A percentile compares a stretch with the other conserved stretches of the same genome.
Evolutionary conservation across 2,113 vertebrate species (phyloP).

Genomic region (Xenopus borealis): DNA sequence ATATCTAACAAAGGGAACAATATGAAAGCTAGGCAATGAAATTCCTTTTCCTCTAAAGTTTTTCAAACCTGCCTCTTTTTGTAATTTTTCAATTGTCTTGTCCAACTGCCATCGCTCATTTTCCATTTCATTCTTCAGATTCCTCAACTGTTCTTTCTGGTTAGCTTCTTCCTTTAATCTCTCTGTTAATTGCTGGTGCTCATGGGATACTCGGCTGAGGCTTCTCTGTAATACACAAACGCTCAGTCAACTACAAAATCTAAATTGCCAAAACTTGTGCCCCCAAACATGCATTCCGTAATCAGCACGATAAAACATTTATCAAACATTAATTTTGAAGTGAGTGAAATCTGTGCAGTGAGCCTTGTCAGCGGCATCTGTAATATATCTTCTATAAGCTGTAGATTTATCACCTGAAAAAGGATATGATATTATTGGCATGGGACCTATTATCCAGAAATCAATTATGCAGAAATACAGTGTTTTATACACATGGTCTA

Average conservation of each 20-base stretch:
- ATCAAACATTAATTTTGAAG: background rate
- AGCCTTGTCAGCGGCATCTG: too few relatives aligned
- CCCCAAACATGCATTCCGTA: background rate
- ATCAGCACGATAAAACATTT: background rate
- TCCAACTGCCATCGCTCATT: slow-evolving; percentile 78
- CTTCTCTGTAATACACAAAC: slow-evolving; percentile 66
- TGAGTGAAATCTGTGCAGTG: background rate
- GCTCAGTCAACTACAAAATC: background rate
- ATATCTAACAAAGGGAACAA: background rate
- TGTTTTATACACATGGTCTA: too few relatives aligned
- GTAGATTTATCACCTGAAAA: too few relatives aligned
- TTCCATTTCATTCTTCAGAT: slow-evolving; percentile 83
- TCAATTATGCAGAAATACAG: too few relatives aligned
- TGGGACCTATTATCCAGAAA: too few relatives aligned
- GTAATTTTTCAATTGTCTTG: slow-evolving; percentile 85
- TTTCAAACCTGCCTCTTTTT: slow-evolving; percentile 75
- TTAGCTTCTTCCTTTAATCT: slow-evolving; percentile 74
- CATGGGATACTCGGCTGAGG: slow-evolving; percentile 66
- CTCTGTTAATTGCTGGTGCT: slow-evolving; percentile 74
- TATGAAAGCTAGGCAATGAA: background rate
- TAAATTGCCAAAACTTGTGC: background rate
- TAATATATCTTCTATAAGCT: too few relatives aligned
- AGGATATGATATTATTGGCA: too few relatives aligned
- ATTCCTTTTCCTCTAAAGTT: background rate
- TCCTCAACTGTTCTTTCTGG: slow-evolving; percentile 86